Evolutionary conservation across 2,888 invertebrate species (phyloP), one percentile per base, ranked within the genome.

Genomic region (Trichopria drosophilae): DNA sequence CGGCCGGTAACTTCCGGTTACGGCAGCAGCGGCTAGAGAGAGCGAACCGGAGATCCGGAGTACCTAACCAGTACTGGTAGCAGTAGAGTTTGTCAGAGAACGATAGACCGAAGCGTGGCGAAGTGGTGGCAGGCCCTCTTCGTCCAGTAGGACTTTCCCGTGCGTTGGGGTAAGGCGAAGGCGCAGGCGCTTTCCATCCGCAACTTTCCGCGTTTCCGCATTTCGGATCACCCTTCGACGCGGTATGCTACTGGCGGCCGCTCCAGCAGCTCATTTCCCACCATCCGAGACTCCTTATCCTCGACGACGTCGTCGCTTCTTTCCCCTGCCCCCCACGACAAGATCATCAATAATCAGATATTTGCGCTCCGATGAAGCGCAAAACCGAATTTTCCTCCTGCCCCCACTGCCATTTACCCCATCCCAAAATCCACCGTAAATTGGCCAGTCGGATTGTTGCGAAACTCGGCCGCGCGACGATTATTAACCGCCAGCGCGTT

Each of bases 51-150:
- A 66, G 65, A 64, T 66, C 65, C 67, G 68, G 69, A 69, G 71
- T 68, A 68, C 69, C 71, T 70, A 69, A 64, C 65, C 66, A 68
- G 72, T 70, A 71, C 72, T 72, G 72, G 42, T 37, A 32, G 59
- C 64, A 61, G 66, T 59, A 62, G 66, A 66, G 66, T 71, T 71
- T 69, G 71, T 67, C 68, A 67, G 66, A 68, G 66, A 22, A 24
- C 32, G 47, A 12, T 13, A n/a, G 13, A 36, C 57, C 48, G 57
- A 56, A 55, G 54, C 55, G 44, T 62, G 63, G 60, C 63, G 60
- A 59, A 63, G 68, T 65, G 68, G 68, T 63, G 68, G 72, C 66
- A 68, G 66, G 66, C 66, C 65, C 57, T 62, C 60, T n/a, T 69
- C 62, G 63, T 64, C 60, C 62, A 59, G 57, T 56, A 55, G n/a